A percentile compares a stretch with the other conserved stretches of the same genome.
These are phyloP conservation scores for Pseudorhombus dupliciocellatus DNA, from an alignment of 2,113 vertebrate genomes.

Conservation along the genomic window DNA sequence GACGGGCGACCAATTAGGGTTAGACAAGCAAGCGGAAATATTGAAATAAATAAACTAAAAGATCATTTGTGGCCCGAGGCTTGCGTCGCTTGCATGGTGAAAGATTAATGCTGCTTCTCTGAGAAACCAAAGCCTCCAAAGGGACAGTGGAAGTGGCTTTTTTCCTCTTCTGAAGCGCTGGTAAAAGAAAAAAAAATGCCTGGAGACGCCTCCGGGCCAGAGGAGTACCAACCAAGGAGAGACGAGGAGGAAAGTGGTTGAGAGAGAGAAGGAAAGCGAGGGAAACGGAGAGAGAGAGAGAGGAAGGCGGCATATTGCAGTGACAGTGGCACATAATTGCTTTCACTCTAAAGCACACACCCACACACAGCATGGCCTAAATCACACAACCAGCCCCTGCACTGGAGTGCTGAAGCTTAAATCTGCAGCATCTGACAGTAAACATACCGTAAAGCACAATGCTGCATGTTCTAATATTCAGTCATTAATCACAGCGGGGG, in stretches of 20 bases:
- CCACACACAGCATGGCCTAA: slow-evolving; percentile 8
- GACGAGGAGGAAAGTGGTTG: slow-evolving; percentile 20
- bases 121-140: slow-evolving; percentile 69
- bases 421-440: not conserved
- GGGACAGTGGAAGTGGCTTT: slow-evolving; percentile 70
- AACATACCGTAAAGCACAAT: not conserved
- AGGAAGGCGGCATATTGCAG: slow-evolving; percentile 26
- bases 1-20: slow-evolving; percentile 55
- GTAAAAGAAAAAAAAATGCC: slow-evolving; percentile 67
- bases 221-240: slow-evolving; percentile 26
- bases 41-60: slow-evolving; percentile 81
- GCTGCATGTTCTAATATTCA: not conserved
- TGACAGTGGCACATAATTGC: slow-evolving; percentile 32
- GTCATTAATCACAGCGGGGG: not conserved
- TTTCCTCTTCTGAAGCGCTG: slow-evolving; percentile 64
- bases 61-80: slow-evolving; percentile 74
- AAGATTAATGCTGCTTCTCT: slow-evolving; percentile 77
- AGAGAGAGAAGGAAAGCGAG: not conserved
- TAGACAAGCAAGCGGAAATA: slow-evolving; percentile 63
- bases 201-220: slow-evolving; percentile 58
- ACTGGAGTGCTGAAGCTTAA: slow-evolving; percentile 8
- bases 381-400: slow-evolving; percentile 6
- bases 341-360: slow-evolving; percentile 32
- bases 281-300: not conserved
- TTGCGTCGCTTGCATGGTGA: slow-evolving; percentile 60